Evolutionary conservation across 2,113 vertebrate genomes (phyloP).

Genomic region (Coptodon rendalli): DNA sequence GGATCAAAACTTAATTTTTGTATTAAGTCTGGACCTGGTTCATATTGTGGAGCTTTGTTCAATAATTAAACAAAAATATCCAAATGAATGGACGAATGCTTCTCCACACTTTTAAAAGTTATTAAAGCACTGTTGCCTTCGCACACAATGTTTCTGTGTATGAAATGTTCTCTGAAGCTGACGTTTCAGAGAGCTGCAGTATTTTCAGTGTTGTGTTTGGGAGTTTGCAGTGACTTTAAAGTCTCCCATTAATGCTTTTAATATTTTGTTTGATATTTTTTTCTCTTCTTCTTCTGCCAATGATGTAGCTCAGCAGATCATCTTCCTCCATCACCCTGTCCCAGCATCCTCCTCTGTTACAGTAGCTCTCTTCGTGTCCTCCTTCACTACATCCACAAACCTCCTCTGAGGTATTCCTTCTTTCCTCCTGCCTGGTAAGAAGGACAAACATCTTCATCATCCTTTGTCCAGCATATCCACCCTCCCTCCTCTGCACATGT

Average conservation of each 20-base stretch:
- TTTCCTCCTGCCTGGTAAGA: not conserved
- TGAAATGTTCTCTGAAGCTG: accelerated
- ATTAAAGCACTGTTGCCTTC: not conserved
- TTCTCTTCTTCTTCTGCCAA: not conserved
- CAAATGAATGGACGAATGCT: not conserved
- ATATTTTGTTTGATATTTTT: not conserved
- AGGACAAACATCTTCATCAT: not conserved
- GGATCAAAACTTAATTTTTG: accelerated
- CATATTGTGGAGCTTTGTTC: not conserved
- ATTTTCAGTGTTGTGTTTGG: not conserved
- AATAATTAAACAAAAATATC: not conserved
- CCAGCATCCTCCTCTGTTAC: not conserved
- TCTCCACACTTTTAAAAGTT: not conserved
- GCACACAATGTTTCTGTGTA: not conserved
- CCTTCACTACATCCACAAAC: not conserved
- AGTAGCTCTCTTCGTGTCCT: not conserved
- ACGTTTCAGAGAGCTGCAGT: not conserved
- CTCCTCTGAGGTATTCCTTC: not conserved
- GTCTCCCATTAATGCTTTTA: not conserved
- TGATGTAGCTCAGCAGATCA: accelerated
- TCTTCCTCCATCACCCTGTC: not conserved
- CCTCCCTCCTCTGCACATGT: not conserved
- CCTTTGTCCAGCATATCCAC: not conserved
- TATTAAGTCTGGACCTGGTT: not conserved
- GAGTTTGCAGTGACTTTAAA: not conserved